These are phyloP conservation scores for Solenopsis invicta DNA, from an alignment of 1,140 invertebrate genomes.

Conservation along the genomic window DNA sequence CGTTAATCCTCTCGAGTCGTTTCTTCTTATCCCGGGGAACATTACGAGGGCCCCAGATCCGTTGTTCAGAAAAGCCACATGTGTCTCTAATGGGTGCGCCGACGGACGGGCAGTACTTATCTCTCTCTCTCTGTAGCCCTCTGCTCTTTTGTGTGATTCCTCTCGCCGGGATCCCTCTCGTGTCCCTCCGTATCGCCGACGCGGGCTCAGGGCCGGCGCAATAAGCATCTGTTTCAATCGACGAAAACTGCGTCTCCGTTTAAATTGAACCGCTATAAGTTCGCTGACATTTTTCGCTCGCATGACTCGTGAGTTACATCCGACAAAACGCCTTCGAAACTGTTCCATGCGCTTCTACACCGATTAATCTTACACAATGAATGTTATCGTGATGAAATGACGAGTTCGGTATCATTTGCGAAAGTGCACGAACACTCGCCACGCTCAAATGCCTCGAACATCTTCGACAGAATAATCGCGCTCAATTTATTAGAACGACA, in stretches of 20 bases:
- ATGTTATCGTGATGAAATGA: background rate
- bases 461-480: constrained; percentile 8
- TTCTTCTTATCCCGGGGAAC: constrained; percentile 40
- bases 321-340: background rate
- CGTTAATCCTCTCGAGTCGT: constrained; percentile 19
- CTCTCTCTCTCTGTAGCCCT: constrained; percentile 48
- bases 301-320: background rate
- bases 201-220: constrained; percentile 8
- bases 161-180: constrained; percentile 53
- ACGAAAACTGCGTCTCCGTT: background rate
- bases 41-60: constrained; percentile 18
- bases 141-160: constrained; percentile 70
- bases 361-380: background rate
- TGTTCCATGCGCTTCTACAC: background rate
- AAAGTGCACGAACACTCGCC: background rate
- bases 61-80: constrained; percentile 67
- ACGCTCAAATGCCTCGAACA: background rate
- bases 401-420: background rate
- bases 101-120: constrained; percentile 70
- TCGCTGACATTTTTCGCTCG: background rate
- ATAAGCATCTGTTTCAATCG: constrained; percentile 11
- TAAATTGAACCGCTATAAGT: background rate
- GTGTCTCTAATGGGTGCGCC: constrained; percentile 72
- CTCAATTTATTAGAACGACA: constrained; percentile 19
- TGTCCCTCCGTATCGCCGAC: background rate